Base-by-base conservation (phyloP, 2,888 invertebrate species). In the Eudasyphora cyanicolor region DNA sequence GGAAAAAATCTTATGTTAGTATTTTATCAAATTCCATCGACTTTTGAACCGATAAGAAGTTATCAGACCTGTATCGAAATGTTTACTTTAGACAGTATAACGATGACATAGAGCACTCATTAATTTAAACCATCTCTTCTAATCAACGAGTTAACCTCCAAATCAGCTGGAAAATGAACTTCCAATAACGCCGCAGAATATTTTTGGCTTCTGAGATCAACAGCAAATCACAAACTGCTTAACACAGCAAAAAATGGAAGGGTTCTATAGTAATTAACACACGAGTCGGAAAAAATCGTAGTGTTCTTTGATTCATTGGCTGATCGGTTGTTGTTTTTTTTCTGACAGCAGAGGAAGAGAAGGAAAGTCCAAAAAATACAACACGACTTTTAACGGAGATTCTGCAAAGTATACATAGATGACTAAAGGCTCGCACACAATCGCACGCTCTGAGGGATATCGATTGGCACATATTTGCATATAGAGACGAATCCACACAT, bases 221-320 rank as follows among this genome's bases (percentile, higher is more conserved):
- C 32, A n/a, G n/a, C n/a, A n/a, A n/a, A n/a, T 32, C 32, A 32
- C 32, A 32, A 4, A 32, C 32, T n/a, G n/a, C n/a, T n/a, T n/a
- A n/a, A 32, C 32, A 32, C 32, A 42, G 12, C 5, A 27, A 64
- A 21, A 35, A 6, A 1, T 35, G 19, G 64, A 62, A 82, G 38
- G 57, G 5, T 74, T 81, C 60, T 69, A 49, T 67, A 71, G 29
- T 71, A 76, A 76, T 76, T 76, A 79, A 60, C 45, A 73, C 54
- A 76, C 14, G 73, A 74, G 60, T 24, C 42, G 10, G 19, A 42
- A 17, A 24, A 38, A 14, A 12, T n/a, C 14, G n/a, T 67, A 17
- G 42, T 27, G 60, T 42, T 67, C 67, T 42, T 67, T 42, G 64
- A 64, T 32, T 62, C 35, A 35, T 60, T 54, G 62, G 2, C 64